phyloP scores from a whole-genome alignment of 2,797 vertebrate species.

The Lagocephalus sceleratus region DNA sequence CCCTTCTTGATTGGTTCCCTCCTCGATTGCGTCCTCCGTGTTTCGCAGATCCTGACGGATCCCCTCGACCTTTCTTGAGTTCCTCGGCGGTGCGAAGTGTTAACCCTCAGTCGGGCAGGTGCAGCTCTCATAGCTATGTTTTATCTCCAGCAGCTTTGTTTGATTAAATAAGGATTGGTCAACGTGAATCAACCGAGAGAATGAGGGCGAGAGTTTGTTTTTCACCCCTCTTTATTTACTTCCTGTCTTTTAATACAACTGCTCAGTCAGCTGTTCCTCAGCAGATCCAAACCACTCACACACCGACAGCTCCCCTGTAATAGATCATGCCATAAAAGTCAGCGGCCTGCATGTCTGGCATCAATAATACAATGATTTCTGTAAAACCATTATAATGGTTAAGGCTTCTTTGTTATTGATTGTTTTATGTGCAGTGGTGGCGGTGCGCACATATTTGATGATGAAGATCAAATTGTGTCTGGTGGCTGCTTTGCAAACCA shows the following conservation, averaged over 20 bases:
- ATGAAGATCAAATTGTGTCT: no score
- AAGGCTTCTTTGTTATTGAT: constrained; percentile 20
- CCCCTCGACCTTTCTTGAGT: no score
- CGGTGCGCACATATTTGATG: neutral
- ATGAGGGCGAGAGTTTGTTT: no score
- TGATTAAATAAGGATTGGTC: neutral
- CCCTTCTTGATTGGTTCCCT: no score
- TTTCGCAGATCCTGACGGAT: no score
- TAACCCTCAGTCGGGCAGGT: no score
- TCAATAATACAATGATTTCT: constrained; percentile 33
- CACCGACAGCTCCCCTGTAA: neutral
- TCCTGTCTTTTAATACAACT: constrained; percentile 14
- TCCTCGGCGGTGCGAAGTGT: no score
- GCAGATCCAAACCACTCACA: neutral
- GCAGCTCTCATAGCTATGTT: no score
- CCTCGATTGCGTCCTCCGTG: no score
- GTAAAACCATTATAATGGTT: constrained; percentile 9
- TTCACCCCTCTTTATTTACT: neutral
- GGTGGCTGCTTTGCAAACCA: no score
- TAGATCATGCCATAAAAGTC: constrained; percentile 7
- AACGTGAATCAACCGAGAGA: neutral
- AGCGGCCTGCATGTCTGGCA: constrained; percentile 9
- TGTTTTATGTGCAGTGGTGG: neutral
- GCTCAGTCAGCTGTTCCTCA: constrained; percentile 16
- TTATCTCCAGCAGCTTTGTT: neutral